Evolutionary conservation across 2,797 vertebrate genomes (phyloP).

Genomic region (Tapera naevia): DNA sequence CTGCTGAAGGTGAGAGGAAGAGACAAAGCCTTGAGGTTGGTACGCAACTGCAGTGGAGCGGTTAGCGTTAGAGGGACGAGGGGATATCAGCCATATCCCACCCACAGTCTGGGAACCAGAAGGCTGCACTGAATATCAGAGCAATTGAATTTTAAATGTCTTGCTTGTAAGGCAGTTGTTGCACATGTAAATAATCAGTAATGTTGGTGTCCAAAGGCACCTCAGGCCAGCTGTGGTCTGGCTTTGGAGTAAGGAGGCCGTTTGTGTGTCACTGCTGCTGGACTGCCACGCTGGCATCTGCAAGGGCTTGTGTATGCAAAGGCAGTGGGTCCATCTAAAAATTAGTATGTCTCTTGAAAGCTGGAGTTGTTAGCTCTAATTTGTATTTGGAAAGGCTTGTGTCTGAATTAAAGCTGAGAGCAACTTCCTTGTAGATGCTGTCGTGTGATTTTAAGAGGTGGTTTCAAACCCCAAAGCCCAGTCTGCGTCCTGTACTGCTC

Average conservation of each 20-base stretch:
- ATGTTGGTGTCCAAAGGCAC: neutral
- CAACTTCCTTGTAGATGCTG: neutral
- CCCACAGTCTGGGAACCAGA: neutral
- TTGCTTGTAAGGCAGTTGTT: neutral
- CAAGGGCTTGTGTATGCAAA: neutral
- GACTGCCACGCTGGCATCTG: fast-evolving
- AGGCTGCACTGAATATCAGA: neutral
- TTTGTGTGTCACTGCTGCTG: neutral
- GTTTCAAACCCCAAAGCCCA: neutral
- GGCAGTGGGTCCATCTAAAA: neutral
- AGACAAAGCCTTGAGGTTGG: neutral
- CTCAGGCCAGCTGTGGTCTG: neutral
- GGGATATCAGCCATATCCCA: neutral
- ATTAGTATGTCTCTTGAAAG: neutral
- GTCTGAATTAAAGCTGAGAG: neutral
- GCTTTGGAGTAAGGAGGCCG: neutral
- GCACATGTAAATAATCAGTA: neutral
- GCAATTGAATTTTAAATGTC: neutral
- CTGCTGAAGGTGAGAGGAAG: neutral
- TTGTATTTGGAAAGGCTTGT: neutral
- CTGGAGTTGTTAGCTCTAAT: neutral
- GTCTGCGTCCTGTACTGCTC: neutral
- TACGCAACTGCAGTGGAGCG: neutral
- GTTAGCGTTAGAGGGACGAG: neutral
- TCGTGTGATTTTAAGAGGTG: neutral